phyloP scores from a whole-genome alignment of 2,113 vertebrate genomes.

The Atrichornis clamosus region DNA sequence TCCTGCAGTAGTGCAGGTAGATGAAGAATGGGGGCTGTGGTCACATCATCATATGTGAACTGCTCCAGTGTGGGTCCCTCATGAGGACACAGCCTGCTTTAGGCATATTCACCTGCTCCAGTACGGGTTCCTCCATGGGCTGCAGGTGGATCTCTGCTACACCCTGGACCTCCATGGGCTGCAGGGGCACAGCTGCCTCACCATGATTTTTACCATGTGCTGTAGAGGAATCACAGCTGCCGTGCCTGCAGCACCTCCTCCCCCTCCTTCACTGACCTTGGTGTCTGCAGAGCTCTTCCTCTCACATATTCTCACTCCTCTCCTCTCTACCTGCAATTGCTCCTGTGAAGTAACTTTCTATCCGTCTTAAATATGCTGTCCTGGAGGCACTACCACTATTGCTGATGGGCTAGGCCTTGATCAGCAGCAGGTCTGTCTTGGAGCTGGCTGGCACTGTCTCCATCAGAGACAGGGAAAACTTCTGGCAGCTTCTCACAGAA shows the following conservation, averaged over 20 bases:
- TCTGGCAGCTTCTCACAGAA: background rate
- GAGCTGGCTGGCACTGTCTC: too few species aligned
- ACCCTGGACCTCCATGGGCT: background rate
- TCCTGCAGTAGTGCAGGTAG: background rate
- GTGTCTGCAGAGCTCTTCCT: background rate
- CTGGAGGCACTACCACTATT: background rate
- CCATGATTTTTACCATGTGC: fast-evolving
- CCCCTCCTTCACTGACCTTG: background rate
- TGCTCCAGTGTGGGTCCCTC: background rate
- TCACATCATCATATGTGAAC: background rate
- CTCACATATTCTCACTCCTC: background rate
- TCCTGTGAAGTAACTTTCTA: background rate
- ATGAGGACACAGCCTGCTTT: background rate
- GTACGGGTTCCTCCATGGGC: background rate
- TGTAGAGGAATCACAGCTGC: background rate
- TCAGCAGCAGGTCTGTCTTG: background rate
- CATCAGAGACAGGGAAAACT: background rate
- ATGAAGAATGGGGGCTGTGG: background rate
- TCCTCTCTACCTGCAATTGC: background rate
- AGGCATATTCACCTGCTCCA: background rate
- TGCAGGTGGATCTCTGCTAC: background rate
- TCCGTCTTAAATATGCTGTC: background rate
- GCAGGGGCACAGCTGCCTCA: background rate
- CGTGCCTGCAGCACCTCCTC: background rate
- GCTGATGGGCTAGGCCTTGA: background rate